A percentile compares a stretch with the other conserved stretches of the same genome.
Evolutionary conservation across 2,888 invertebrate genomes (phyloP).

Genomic region (Plebejus anna): DNA sequence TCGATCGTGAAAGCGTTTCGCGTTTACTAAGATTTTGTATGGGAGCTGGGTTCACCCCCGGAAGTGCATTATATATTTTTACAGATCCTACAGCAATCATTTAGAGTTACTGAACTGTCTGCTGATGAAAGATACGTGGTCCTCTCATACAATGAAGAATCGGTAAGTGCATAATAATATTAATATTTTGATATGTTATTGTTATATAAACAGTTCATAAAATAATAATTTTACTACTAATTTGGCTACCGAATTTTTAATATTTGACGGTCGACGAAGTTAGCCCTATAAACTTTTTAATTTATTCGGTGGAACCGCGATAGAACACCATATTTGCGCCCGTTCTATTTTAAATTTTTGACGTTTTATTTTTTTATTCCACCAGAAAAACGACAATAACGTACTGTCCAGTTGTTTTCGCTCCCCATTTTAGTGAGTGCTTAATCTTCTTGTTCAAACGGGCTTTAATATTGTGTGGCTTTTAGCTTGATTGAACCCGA

Average conservation of each 20-base stretch:
- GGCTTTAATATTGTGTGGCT: conserved; percentile 12
- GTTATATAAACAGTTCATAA: too few species aligned
- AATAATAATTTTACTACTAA: too few species aligned
- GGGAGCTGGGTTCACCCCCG: too few species aligned
- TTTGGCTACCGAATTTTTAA: too few species aligned
- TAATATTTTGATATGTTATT: too few species aligned
- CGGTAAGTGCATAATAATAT: conserved; percentile 49
- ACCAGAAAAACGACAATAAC: background rate
- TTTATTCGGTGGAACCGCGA: background rate
- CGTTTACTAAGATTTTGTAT: too few species aligned
- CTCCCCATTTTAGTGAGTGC: conserved; percentile 6
- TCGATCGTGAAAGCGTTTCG: too few species aligned
- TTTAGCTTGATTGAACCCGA: conserved; percentile 21
- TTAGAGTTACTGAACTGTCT: conserved; percentile 54
- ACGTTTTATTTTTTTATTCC: background rate
- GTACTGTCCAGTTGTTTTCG: background rate
- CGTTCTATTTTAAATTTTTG: background rate
- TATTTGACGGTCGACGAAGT: too few species aligned
- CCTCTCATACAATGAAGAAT: conserved; percentile 53
- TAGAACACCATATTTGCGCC: background rate
- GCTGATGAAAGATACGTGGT: conserved; percentile 54
- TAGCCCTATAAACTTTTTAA: too few species aligned
- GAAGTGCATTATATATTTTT: conserved; percentile 33
- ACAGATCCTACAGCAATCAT: conserved; percentile 62
- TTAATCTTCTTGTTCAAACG: conserved; percentile 2